Evolutionary conservation across 1,140 invertebrate species (phyloP).

Genomic region (Halesus radiatus): DNA sequence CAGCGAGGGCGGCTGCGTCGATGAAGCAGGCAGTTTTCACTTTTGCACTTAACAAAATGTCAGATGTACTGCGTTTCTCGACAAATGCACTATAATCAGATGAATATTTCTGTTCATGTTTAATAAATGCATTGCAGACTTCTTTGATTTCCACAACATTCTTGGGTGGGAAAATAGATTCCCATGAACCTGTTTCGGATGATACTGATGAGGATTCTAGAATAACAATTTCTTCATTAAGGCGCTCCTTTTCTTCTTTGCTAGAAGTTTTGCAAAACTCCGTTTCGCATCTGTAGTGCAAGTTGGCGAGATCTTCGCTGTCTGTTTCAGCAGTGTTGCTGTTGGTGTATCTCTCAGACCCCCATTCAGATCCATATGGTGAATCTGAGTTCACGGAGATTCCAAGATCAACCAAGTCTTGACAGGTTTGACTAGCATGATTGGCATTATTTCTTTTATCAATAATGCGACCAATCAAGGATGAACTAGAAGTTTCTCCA

Average conservation of each 20-base stretch:
- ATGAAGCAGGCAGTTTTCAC: constrained; percentile 75
- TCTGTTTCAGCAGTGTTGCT: constrained; percentile 20
- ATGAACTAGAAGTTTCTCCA: constrained; percentile 18
- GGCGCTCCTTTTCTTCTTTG: constrained; percentile 79
- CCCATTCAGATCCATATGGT: constrained; percentile 11
- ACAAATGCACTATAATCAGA: not conserved
- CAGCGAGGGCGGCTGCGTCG: constrained; percentile 79
- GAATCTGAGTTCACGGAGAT: constrained; percentile 10
- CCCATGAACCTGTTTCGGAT: constrained; percentile 75
- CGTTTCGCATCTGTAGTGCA: constrained; percentile 53
- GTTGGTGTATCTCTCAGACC: not conserved
- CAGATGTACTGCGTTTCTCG: constrained; percentile 52
- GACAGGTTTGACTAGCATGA: constrained; percentile 7
- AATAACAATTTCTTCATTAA: constrained; percentile 77
- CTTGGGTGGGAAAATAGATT: constrained; percentile 71
- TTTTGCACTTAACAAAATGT: constrained; percentile 35
- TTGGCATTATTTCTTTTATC: not conserved
- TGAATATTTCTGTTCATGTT: constrained; percentile 55
- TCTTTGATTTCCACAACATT: constrained; percentile 60
- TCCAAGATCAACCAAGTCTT: constrained; percentile 7
- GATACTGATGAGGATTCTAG: constrained; percentile 73
- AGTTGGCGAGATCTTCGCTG: constrained; percentile 9
- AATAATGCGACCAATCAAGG: not conserved
- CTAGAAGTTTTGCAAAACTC: constrained; percentile 62
- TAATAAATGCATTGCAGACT: constrained; percentile 61